Conservation (phyloP, 2,113 vertebrate genomes). For the Orycteropus afer region DNA sequence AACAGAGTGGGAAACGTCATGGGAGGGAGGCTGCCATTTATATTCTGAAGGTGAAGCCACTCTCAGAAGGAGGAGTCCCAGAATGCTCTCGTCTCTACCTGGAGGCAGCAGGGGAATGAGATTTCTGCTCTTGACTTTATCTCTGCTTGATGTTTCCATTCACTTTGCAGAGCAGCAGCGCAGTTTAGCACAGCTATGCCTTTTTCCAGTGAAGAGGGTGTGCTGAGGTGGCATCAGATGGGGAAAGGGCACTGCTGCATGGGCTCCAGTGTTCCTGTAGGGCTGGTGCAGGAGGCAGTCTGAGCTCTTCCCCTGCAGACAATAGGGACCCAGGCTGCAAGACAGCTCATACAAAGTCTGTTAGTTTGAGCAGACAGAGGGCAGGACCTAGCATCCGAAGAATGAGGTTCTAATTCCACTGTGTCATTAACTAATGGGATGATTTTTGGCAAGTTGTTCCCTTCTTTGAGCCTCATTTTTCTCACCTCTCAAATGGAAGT, state of each 20-base stretch:
- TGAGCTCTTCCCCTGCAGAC: not conserved
- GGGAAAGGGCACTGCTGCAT: not conserved
- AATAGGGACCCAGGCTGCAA: not conserved
- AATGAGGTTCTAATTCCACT: not conserved
- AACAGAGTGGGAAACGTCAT: not conserved
- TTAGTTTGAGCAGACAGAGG: constrained; percentile 12
- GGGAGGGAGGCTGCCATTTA: constrained; percentile 36
- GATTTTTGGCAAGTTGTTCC: constrained; percentile 22
- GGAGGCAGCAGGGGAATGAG: constrained; percentile 14
- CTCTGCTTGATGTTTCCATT: not conserved
- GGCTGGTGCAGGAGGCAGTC: not conserved
- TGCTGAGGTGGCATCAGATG: not conserved
- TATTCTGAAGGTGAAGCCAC: constrained; percentile 25
- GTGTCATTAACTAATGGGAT: not conserved
- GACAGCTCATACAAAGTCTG: not conserved
- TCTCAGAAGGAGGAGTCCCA: not conserved
- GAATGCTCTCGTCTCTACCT: constrained; percentile 2
- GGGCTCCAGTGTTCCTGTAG: not conserved
- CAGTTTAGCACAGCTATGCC: not conserved
- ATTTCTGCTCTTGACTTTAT: constrained; percentile 44
- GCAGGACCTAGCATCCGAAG: not conserved
- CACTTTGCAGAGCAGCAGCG: not conserved
- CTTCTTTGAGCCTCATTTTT: not conserved
- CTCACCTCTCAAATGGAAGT: constrained; percentile 42
- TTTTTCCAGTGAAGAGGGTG: not conserved